phyloP scores from a whole-genome alignment of 2,113 vertebrate genomes.

The Tyto alba region DNA sequence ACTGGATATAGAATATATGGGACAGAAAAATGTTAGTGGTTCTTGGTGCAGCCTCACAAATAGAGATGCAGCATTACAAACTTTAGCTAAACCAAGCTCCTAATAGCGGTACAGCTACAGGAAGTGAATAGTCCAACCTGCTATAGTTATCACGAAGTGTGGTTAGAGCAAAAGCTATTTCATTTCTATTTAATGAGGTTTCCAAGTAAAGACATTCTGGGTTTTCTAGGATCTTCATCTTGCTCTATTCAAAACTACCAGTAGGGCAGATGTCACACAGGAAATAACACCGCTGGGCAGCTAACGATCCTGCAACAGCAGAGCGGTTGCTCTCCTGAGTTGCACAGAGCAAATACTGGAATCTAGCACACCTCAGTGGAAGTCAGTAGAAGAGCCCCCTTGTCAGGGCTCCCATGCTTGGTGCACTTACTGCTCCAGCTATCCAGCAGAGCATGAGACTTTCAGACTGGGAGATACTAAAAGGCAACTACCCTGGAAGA shows the following conservation, averaged over 20 bases:
- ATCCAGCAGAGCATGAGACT: neutral
- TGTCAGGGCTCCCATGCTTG: neutral
- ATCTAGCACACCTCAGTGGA: conserved; percentile 69
- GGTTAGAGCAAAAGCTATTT: conserved; percentile 14
- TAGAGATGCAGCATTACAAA: neutral
- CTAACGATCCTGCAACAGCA: neutral
- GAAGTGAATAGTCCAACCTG: neutral
- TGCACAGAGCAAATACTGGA: conserved; percentile 45
- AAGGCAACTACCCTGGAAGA: neutral
- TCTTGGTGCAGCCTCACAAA: neutral
- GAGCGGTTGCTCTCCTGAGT: neutral
- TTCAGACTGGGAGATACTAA: neutral
- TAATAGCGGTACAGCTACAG: neutral
- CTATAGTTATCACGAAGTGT: neutral
- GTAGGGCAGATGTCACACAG: neutral
- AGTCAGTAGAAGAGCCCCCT: conserved; percentile 53
- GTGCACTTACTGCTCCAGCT: neutral
- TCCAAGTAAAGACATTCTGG: conserved; percentile 37
- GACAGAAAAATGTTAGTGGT: neutral
- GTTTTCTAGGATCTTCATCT: conserved; percentile 3
- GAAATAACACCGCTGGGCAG: neutral
- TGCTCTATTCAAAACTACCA: neutral
- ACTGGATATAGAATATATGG: rapidly evolving
- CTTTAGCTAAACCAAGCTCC: neutral
- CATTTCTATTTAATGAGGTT: conserved; percentile 16